phyloP scores from a whole-genome alignment of 2,888 invertebrate genomes.

The Tetramorium bicarinatum region DNA sequence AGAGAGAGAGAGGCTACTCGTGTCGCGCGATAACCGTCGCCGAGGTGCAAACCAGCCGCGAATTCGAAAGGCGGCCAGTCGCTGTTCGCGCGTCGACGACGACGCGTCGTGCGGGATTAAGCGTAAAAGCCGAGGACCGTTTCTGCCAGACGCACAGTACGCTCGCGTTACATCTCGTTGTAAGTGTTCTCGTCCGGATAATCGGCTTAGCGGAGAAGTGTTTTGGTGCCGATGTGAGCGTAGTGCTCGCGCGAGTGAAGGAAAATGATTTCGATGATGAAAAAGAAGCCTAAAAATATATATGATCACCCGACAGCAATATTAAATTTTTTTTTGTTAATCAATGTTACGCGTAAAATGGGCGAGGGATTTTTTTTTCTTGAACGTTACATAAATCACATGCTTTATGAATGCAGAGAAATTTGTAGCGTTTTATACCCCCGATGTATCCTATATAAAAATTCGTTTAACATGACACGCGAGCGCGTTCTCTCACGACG shows the following conservation, averaged over 20 bases:
- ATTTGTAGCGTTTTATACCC: background rate
- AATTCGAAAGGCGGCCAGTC: constrained; percentile 84
- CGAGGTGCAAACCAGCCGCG: constrained; percentile 85
- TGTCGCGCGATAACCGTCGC: constrained; percentile 81
- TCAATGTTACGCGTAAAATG: background rate
- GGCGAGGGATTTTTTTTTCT: background rate
- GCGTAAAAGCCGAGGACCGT: constrained; percentile 61
- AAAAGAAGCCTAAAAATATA: background rate
- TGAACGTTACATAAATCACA: background rate
- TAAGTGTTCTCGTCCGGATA: constrained; percentile 20
- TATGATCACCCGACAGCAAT: background rate
- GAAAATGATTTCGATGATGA: background rate
- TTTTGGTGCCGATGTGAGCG: constrained; percentile 33
- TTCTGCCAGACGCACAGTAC: background rate
- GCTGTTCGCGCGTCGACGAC: constrained; percentile 83
- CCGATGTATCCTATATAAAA: background rate
- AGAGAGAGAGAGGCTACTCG: constrained; percentile 58
- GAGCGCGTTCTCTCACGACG: background rate
- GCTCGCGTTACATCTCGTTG: constrained; percentile 2
- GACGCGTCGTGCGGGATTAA: constrained; percentile 73
- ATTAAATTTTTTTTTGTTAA: background rate
- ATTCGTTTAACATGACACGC: constrained; percentile 34
- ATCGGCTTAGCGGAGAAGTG: constrained; percentile 5
- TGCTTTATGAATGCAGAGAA: background rate
- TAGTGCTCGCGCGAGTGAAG: constrained; percentile 37